These are phyloP conservation scores for Sternotherus odoratus DNA, from an alignment of 2,797 vertebrate species.

Conservation along the genomic window DNA sequence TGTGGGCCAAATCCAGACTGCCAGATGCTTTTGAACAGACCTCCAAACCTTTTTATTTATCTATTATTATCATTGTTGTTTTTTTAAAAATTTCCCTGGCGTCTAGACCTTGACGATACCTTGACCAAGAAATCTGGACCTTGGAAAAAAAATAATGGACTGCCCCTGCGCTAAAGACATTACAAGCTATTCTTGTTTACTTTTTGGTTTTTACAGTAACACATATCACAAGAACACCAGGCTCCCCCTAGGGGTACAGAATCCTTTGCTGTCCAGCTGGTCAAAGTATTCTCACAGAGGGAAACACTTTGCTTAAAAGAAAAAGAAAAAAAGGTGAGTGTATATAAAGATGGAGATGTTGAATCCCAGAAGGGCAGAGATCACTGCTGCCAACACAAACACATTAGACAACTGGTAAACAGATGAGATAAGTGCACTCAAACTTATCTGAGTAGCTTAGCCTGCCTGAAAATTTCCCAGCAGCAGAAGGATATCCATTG, in stretches of 20 bases:
- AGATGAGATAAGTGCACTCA: constrained; percentile 13
- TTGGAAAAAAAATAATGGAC: not conserved
- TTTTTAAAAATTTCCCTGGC: not conserved
- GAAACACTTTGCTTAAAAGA: not conserved
- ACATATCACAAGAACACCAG: not conserved
- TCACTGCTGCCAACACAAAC: constrained; percentile 17
- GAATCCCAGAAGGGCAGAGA: constrained; percentile 2
- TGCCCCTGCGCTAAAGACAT: not conserved
- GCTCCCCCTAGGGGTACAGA: rapidly evolving
- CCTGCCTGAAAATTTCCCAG: constrained; percentile 1
- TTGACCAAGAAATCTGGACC: not conserved
- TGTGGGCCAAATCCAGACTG: too few relatives aligned
- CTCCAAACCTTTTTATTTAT: too few relatives aligned
- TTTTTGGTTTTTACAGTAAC: constrained; percentile 9
- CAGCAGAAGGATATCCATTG: constrained; percentile 22
- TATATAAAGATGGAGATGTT: not conserved
- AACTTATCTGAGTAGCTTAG: not conserved
- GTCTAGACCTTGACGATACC: not conserved
- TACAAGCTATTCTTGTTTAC: not conserved
- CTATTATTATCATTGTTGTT: not conserved
- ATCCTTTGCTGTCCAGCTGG: not conserved
- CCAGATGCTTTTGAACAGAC: too few relatives aligned
- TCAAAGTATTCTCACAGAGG: not conserved
- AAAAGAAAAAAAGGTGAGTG: not conserved
- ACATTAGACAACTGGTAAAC: not conserved